Conservation (phyloP, 2,888 invertebrate species). For the Scaptomyza reducta region DNA sequence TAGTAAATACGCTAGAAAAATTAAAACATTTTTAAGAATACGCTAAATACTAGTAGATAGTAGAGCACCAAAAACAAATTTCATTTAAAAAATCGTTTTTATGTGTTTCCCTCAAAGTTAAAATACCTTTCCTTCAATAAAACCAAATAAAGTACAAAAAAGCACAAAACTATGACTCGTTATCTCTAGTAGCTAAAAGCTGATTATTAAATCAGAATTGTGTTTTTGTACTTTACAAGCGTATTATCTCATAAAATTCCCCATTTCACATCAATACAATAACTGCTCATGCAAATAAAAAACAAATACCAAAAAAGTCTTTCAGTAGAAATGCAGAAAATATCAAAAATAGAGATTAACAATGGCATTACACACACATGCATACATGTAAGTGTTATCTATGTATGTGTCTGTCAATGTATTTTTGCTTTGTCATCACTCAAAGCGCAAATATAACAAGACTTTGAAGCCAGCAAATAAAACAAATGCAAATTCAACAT, state of each 20-base stretch:
- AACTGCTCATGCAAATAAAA: constrained; percentile 1
- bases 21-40: background rate
- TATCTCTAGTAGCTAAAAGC: background rate
- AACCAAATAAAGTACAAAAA: background rate
- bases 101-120: background rate
- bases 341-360: background rate
- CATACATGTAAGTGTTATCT: background rate
- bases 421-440: background rate
- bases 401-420: background rate
- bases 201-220: background rate
- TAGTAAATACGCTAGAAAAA: background rate
- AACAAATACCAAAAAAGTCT: constrained; percentile 1
- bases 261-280: constrained; percentile 4
- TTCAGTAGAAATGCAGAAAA: constrained; percentile 8
- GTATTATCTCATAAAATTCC: constrained; percentile 9
- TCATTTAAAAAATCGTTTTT: background rate
- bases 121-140: background rate
- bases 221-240: background rate
- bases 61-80: too few relatives aligned
- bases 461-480: background rate
- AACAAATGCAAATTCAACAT: background rate
- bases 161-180: background rate
- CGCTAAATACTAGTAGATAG: too few relatives aligned
- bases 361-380: background rate
- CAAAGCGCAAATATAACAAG: background rate